Conservation (phyloP, 2,797 vertebrate genomes). For the Nyctalus aviator region DNA sequence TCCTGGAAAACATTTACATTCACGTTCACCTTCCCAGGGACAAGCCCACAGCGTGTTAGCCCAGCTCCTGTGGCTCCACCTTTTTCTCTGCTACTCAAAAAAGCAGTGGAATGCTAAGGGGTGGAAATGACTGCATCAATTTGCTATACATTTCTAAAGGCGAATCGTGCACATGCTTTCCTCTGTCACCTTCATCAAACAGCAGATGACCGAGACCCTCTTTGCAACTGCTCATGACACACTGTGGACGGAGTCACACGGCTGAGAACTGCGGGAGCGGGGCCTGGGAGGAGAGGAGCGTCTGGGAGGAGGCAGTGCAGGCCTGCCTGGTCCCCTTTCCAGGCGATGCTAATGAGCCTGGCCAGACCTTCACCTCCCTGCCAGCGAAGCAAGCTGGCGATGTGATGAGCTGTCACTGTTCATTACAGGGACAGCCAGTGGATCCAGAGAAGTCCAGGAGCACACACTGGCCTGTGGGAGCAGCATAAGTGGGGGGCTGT, state of each 20-base stretch:
- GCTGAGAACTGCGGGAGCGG: neutral
- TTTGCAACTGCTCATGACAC: neutral
- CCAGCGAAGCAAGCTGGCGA: constrained; percentile 24
- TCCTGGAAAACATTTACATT: neutral
- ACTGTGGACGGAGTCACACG: neutral
- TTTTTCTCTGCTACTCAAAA: neutral
- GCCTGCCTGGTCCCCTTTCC: neutral
- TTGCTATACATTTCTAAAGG: neutral
- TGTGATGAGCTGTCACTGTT: constrained; percentile 59
- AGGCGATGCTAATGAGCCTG: constrained; percentile 52
- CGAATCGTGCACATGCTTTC: neutral
- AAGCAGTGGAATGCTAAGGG: neutral
- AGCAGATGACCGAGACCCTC: neutral
- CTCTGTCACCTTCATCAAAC: neutral
- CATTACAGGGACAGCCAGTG: neutral
- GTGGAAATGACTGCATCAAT: neutral
- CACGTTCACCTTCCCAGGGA: neutral
- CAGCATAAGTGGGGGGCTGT: neutral
- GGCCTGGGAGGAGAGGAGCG: neutral
- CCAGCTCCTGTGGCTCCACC: neutral
- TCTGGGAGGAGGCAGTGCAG: neutral
- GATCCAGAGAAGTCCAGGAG: neutral
- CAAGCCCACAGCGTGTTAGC: neutral
- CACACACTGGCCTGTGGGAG: neutral
- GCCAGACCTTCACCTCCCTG: constrained; percentile 34